A percentile compares a stretch with the other conserved stretches of the same genome.
phyloP scores from a whole-genome alignment of 92 coral and sea anemone genomes.

The Paragorgia papillata region DNA sequence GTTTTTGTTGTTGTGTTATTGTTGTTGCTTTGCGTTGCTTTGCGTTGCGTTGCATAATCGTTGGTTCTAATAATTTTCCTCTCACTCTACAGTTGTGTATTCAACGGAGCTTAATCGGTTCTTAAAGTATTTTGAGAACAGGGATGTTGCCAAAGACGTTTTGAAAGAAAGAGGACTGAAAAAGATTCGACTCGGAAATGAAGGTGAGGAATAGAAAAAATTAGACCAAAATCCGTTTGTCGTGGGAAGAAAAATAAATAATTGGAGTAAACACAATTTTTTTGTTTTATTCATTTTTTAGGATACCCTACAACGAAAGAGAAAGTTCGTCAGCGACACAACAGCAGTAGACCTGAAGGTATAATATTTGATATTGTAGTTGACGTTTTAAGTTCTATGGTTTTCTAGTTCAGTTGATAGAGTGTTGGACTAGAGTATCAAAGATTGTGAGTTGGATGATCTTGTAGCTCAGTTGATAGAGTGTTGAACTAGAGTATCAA shows the following conservation, averaged over 20 bases:
- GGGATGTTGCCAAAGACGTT: conserved; percentile 98
- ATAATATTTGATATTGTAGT: neutral
- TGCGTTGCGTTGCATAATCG: no score
- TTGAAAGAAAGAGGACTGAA: conserved; percentile 93
- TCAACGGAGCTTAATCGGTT: conserved; percentile 85
- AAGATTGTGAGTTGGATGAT: no score
- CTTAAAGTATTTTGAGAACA: conserved; percentile 98
- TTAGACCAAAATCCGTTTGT: no score
- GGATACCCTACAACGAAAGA: conserved; percentile 98
- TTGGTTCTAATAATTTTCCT: no score
- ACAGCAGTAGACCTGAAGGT: conserved; percentile 99
- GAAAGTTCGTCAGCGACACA: conserved; percentile 88
- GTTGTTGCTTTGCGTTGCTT: no score
- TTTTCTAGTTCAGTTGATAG: no score
- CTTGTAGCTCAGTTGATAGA: no score
- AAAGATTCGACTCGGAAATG: conserved; percentile 94
- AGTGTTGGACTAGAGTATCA: no score
- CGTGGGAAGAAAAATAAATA: no score
- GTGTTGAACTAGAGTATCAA: no score
- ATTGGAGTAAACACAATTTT: no score
- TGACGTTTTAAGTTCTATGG: neutral
- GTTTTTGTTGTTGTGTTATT: no score
- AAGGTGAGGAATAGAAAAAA: conserved; percentile 59
- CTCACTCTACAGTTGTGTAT: conserved; percentile 72
- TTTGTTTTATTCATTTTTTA: conserved; percentile 14